phyloP scores from a whole-genome alignment of 2,797 vertebrate species.

The Falco peregrinus region DNA sequence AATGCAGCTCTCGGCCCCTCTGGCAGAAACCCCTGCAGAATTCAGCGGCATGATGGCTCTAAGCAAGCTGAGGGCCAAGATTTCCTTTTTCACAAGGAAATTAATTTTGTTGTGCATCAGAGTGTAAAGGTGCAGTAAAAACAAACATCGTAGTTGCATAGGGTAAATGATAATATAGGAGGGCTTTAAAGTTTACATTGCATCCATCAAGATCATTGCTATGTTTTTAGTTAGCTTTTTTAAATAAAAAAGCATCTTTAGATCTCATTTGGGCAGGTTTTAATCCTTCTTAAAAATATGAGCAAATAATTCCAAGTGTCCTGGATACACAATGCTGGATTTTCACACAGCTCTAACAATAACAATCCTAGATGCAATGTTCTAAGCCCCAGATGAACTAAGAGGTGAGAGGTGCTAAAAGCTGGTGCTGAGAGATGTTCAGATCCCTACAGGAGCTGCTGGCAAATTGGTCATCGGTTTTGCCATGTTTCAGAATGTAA shows the following conservation, averaged over 20 bases:
- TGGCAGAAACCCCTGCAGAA: not conserved
- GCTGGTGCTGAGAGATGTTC: not conserved
- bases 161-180: not conserved
- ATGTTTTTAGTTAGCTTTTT: not conserved
- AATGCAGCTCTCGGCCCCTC: not conserved
- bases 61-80: not conserved
- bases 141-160: not conserved
- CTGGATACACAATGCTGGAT: not conserved
- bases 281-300: not conserved
- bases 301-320: not conserved
- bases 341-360: not conserved
- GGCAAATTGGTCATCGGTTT: not conserved
- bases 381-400: not conserved
- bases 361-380: not conserved
- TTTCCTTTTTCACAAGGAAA: not conserved
- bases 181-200: not conserved
- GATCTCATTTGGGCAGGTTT: not conserved
- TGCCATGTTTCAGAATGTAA: not conserved
- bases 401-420: not conserved
- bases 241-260: not conserved
- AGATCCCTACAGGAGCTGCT: not conserved
- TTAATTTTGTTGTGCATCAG: not conserved
- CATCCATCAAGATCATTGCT: not conserved
- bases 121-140: not conserved
- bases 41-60: not conserved